phyloP scores from a whole-genome alignment of 2,113 vertebrate species.

The Callorhinus ursinus region DNA sequence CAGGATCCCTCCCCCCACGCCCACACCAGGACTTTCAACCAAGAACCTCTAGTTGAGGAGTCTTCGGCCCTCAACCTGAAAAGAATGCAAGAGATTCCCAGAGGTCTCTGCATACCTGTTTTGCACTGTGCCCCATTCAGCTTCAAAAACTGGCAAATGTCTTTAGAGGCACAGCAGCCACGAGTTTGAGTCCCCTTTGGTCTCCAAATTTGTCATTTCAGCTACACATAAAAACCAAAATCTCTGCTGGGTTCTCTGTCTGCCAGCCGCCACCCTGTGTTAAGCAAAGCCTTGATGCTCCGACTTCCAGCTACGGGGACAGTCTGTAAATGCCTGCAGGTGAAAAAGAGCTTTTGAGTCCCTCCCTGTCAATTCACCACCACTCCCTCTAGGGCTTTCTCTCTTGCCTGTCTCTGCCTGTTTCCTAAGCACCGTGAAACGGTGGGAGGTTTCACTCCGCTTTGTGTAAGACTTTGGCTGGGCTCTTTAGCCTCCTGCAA shows the following conservation, averaged over 20 bases:
- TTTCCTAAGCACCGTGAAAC: neutral
- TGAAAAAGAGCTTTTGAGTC: neutral
- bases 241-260: neutral
- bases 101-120: neutral
- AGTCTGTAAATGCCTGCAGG: neutral
- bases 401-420: neutral
- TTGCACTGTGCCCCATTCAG: neutral
- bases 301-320: neutral
- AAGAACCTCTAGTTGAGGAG: neutral
- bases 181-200: neutral
- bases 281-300: neutral
- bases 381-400: neutral
- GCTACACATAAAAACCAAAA: neutral
- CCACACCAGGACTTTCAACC: neutral
- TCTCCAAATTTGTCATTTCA: neutral
- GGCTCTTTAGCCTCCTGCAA: neutral
- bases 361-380: neutral
- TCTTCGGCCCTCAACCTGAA: neutral
- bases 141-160: neutral
- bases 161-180: neutral
- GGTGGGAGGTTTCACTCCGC: neutral
- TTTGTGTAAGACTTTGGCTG: neutral
- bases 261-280: neutral
- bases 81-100: neutral
- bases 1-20: neutral